Evolutionary conservation across 1,140 invertebrate genomes (phyloP), one percentile per base, ranked within the genome.

Genomic region (Bradysia coprophila): DNA sequence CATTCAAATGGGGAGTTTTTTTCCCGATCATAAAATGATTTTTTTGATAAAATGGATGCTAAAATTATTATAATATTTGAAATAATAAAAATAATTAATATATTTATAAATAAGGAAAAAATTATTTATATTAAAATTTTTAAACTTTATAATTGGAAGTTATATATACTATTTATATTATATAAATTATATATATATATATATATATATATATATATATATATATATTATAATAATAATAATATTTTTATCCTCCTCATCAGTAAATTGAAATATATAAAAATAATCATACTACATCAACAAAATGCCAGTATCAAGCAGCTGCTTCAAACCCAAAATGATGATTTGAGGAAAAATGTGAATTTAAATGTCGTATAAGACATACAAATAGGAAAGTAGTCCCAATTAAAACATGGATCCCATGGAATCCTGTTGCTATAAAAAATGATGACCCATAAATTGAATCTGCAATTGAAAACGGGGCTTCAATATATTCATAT

Each of bases 221-320:
- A 69, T 76, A 74, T 64, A 69, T 54, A 53, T 59, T 73, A 75
- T 72, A 72, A 59, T 75, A 72, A 70, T 68, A 66, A 69, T n/a
- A n/a, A n/a, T n/a, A 67, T 31, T 31, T 9, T 31, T 31, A 31
- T 9, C n/a, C n/a, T 36, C 33, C 33, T 36, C 33, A 36, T 36
- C 33, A 36, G 18, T 36, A 78, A 56, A 78, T 66, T 42, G 64
- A 69, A 45, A 76, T 61, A 65, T 71, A 78, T 46, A 78, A 51
- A 50, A 78, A 78, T 66, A 80, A 59, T 73, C 75, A 80, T 10
- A 80, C 66, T 49, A 79, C 67, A 69, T 80, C 74, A 41, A 80
- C 71, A 67, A 80, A 80, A 61, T 79, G 75, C 73, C 75, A 80
- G 47, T 79, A 80, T 73, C 75, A 78, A 20, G 72, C 67, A 42